These are phyloP conservation scores for Drosophila ochracea DNA, from an alignment of 2,888 invertebrate species.

Conservation along the genomic window DNA sequence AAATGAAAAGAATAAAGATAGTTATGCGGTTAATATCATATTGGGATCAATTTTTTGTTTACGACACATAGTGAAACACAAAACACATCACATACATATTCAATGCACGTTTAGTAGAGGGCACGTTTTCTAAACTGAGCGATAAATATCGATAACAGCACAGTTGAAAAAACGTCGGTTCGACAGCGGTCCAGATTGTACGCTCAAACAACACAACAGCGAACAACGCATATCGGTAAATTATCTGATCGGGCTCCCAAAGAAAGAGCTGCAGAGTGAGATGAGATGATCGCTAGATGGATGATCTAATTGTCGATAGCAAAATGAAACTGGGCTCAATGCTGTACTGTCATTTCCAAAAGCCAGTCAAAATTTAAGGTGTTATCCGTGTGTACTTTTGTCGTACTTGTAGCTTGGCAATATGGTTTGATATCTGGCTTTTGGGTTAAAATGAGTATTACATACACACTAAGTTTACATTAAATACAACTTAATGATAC, in stretches of 20 bases:
- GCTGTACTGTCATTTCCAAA: slow-evolving; percentile 24
- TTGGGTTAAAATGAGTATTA: slow-evolving; percentile 32
- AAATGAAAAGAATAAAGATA: slow-evolving; percentile 70
- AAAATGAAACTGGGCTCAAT: slow-evolving; percentile 25
- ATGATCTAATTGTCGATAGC: slow-evolving; percentile 26
- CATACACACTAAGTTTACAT: slow-evolving; percentile 48
- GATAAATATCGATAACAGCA: slow-evolving; percentile 2
- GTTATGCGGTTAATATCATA: slow-evolving; percentile 63
- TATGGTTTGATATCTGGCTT: slow-evolving; percentile 14
- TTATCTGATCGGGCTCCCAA: slow-evolving; percentile 47
- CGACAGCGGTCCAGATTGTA: neutral
- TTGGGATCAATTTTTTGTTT: slow-evolving; percentile 31
- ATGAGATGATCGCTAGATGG: slow-evolving; percentile 44
- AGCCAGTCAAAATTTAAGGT: slow-evolving; percentile 6
- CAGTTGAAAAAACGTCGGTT: slow-evolving; percentile 27
- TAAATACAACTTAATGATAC: slow-evolving; percentile 40
- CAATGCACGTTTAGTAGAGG: slow-evolving; percentile 6
- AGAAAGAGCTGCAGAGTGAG: slow-evolving; percentile 52
- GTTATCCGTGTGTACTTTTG: neutral
- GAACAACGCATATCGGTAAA: slow-evolving; percentile 61
- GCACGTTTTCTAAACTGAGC: slow-evolving; percentile 31
- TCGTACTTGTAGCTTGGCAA: neutral
- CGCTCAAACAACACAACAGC: slow-evolving; percentile 63
- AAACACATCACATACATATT: slow-evolving; percentile 40
- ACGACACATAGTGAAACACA: slow-evolving; percentile 60